Evolutionary conservation across 2,888 invertebrate genomes (phyloP).

Genomic region (Drosophila neoperkinsi): DNA sequence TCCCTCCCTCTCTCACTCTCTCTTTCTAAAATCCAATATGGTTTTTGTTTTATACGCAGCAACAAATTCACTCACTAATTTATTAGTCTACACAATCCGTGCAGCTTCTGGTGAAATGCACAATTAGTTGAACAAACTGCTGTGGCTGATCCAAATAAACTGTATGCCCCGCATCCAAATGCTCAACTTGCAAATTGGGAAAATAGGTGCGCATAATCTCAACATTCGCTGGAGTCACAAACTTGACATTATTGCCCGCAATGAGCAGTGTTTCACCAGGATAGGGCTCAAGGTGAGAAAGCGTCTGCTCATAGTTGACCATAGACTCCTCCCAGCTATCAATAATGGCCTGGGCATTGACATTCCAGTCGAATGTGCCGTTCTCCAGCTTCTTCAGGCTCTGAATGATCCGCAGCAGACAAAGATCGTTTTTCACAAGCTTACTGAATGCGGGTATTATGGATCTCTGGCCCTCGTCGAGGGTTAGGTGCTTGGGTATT

Average conservation of each 20-base stretch:
- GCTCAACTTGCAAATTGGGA: conserved; percentile 36
- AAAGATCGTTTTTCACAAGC: neutral
- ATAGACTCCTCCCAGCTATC: conserved; percentile 30
- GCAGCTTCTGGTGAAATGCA: conserved; percentile 34
- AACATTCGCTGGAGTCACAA: conserved; percentile 20
- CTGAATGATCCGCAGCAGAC: conserved; percentile 7
- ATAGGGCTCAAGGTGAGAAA: conserved; percentile 35
- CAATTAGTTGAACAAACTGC: conserved; percentile 29
- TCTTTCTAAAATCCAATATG: neutral
- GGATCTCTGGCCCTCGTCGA: conserved; percentile 25
- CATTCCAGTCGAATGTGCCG: conserved; percentile 30
- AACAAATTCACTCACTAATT: neutral
- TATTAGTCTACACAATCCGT: neutral
- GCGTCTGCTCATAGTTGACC: conserved; percentile 24
- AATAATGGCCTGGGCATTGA: conserved; percentile 41
- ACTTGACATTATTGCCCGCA: conserved; percentile 11
- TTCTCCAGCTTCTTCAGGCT: conserved; percentile 27
- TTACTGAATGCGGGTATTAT: conserved; percentile 10
- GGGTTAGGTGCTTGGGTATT: conserved; percentile 19
- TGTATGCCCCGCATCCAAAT: conserved; percentile 32
- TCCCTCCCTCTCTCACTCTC: neutral
- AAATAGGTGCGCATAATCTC: conserved; percentile 35
- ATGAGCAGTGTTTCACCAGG: conserved; percentile 44
- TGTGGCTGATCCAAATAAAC: conserved; percentile 31
- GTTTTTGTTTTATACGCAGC: neutral